A percentile compares a stretch with the other conserved stretches of the same genome.
phyloP scores from a whole-genome alignment of 2,113 vertebrate species.

The Lampris megalopsis region DNA sequence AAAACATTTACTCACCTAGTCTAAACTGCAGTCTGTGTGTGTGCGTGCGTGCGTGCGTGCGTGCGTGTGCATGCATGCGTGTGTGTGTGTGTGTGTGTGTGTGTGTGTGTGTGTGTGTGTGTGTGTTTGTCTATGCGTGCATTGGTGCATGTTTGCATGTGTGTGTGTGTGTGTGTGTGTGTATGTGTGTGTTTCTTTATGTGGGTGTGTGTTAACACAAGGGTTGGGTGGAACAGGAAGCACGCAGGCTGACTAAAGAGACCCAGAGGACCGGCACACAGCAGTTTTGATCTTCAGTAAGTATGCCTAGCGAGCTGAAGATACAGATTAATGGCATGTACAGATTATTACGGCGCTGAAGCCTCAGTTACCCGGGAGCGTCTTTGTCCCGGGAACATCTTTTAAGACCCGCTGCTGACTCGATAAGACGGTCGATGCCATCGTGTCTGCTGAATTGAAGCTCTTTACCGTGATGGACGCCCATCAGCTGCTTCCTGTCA shows the following conservation, averaged over 20 bases:
- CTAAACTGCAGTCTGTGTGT: constrained; percentile 64
- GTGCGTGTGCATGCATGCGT: constrained; percentile 15
- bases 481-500: constrained; percentile 42
- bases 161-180: constrained; percentile 38
- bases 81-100: constrained; percentile 37
- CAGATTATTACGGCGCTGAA: constrained; percentile 41
- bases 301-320: constrained; percentile 44
- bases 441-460: constrained; percentile 24
- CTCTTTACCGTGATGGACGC: constrained; percentile 25
- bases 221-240: constrained; percentile 80
- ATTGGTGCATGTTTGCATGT: not conserved
- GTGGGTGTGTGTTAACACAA: constrained; percentile 49
- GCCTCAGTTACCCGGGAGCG: constrained; percentile 21
- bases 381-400: not conserved
- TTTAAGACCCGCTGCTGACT: not conserved
- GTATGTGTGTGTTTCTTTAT: constrained; percentile 36
- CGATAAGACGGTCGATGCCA: constrained; percentile 5
- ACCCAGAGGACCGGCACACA: constrained; percentile 76
- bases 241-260: constrained; percentile 77
- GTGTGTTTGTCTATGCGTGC: constrained; percentile 11
- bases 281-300: constrained; percentile 34
- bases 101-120: constrained; percentile 33
- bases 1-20: constrained; percentile 81
- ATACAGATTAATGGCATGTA: constrained; percentile 62
- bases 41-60: constrained; percentile 12